Conservation (phyloP, 2,888 invertebrate genomes). For the Rhagonycha lutea region DNA sequence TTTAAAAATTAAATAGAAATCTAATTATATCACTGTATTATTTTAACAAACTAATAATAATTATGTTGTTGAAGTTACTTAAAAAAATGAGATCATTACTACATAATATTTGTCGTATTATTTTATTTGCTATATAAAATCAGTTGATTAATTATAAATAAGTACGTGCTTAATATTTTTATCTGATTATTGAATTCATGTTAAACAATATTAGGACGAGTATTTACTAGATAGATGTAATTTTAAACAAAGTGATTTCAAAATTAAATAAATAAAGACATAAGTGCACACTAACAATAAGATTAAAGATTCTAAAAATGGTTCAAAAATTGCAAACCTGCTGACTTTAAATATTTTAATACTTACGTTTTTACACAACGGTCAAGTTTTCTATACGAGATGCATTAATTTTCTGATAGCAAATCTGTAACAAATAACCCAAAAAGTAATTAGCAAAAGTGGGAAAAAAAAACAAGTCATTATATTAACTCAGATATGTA, state of each 20-base stretch:
- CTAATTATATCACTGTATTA: too few species aligned
- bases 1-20: too few species aligned
- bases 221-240: background rate
- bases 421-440: background rate
- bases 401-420: background rate
- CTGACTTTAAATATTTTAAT: background rate
- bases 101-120: background rate
- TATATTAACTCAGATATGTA: too few species aligned
- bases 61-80: too few species aligned
- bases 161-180: background rate
- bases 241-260: background rate
- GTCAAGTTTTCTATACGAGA: background rate
- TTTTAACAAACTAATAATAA: too few species aligned
- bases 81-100: too few species aligned
- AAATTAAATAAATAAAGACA: too few species aligned
- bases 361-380: background rate
- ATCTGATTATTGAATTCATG: background rate
- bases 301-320: too few species aligned
- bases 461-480: too few species aligned
- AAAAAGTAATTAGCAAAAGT: too few species aligned
- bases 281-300: background rate
- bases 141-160: background rate
- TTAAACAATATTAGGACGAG: background rate
- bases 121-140: background rate
- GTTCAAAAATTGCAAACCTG: too few species aligned